These are phyloP conservation scores for Microctonus hyperodae DNA, from an alignment of 2,888 invertebrate genomes.

Conservation along the genomic window DNA sequence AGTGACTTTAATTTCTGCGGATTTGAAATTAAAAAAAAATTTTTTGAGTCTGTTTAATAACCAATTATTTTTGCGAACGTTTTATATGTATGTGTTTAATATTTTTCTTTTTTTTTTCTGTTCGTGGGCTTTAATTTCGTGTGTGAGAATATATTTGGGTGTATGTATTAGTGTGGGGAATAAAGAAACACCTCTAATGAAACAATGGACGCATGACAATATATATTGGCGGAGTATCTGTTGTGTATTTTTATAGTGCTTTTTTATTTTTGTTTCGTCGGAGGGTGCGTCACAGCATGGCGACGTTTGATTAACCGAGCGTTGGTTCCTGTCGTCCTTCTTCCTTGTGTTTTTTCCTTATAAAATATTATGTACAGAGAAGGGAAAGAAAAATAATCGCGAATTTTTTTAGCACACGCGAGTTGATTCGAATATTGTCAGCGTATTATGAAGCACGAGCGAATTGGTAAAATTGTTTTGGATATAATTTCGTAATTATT, in stretches of 20 bases:
- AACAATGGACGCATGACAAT: background rate
- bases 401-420: no score
- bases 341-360: background rate
- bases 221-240: background rate
- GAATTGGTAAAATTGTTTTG: no score
- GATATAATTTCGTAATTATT: no score
- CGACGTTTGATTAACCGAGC: background rate
- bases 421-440: no score
- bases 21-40: background rate
- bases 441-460: no score
- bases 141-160: background rate
- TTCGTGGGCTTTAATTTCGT: background rate
- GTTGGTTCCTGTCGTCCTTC: background rate
- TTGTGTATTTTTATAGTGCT: background rate
- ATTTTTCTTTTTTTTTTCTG: background rate
- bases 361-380: background rate
- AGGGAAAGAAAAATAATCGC: conserved; percentile 4
- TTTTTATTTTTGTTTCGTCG: background rate
- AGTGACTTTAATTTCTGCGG: background rate
- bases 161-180: background rate
- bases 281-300: background rate
- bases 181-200: background rate
- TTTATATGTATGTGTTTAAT: background rate
- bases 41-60: background rate
- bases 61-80: background rate